Evolutionary conservation across 1,140 invertebrate genomes (phyloP), one percentile per base, ranked within the genome.

Genomic region (Lepidurus apus): DNA sequence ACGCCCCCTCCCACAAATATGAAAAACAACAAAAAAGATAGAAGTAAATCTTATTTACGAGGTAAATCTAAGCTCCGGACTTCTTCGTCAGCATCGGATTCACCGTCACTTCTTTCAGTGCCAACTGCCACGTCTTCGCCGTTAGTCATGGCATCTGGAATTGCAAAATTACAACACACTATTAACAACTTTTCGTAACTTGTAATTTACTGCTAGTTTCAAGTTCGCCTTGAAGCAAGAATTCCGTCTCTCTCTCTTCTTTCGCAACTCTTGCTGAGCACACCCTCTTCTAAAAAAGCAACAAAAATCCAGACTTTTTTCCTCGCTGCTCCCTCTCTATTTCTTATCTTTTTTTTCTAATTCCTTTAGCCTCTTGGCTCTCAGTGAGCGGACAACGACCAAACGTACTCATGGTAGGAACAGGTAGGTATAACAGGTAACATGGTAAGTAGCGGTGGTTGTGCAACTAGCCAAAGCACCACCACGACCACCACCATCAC

Each of bases 21-120:
- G 4, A 34, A 34, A 34, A 3, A 6, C 45, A 65, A 65, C n/a
- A 65, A 3, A 65, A 65, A 65, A 17, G 21, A 21, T 65, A 65
- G 21, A 21, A 65, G 21, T 4, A 65, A 65, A 65, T 44, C 47
- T 7, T 43, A 77, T 10, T 74, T 75, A 79, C 78, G 73, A 43
- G 78, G 78, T 11, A 79, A 47, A 45, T 79, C 78, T 34, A 79
- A 74, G 73, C 74, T 79, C n/a, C 78, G 42, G 42, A 79, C 78
- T 79, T 79, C 78, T 47, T 79, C 78, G 47, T 79, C 78, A 26
- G 78, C 78, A 45, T 79, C 78, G 21, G 78, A 79, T 79, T 79
- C 78, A 4, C 42, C 44, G 44, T 77, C 76, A 65, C 53, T 65
- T 65, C 53, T 65, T 65, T 65, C 53, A 65, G 53, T 7, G 21